A percentile compares a stretch with the other conserved stretches of the same genome.
phyloP scores from a whole-genome alignment of 2,888 invertebrate species.

The Diarsia brunnea region DNA sequence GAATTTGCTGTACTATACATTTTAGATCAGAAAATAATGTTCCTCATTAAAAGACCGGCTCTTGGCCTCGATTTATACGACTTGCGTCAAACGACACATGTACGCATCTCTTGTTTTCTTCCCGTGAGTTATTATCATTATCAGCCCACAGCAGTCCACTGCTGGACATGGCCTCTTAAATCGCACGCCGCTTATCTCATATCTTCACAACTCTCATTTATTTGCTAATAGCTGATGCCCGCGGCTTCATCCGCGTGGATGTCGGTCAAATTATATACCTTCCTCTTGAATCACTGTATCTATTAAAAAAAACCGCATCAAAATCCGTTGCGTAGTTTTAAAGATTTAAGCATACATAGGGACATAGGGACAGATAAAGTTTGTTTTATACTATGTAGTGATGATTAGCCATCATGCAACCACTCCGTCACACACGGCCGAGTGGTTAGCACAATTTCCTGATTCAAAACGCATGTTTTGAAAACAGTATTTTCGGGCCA shows the following conservation, averaged over 20 bases:
- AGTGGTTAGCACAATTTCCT: slow-evolving; percentile 13
- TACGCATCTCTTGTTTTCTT: not conserved
- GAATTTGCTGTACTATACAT: not conserved
- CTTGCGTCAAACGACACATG: not conserved
- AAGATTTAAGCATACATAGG: no score
- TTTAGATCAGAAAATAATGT: not conserved
- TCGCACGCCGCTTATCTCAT: not conserved
- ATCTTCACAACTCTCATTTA: not conserved
- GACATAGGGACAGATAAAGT: no score
- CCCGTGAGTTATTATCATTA: not conserved
- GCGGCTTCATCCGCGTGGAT: no score
- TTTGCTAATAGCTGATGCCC: no score
- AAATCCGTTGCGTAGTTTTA: no score
- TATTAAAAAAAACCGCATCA: no score
- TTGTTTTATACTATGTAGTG: no score
- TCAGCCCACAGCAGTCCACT: not conserved
- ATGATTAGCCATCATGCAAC: no score
- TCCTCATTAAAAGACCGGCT: not conserved
- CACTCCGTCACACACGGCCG: no score
- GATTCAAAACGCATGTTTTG: not conserved
- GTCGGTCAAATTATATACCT: no score
- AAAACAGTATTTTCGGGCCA: not conserved
- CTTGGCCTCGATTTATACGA: not conserved
- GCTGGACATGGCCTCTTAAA: not conserved
- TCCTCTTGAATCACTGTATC: no score